These are phyloP conservation scores for Chitala chitala DNA, from an alignment of 2,113 vertebrate genomes.

Conservation along the genomic window DNA sequence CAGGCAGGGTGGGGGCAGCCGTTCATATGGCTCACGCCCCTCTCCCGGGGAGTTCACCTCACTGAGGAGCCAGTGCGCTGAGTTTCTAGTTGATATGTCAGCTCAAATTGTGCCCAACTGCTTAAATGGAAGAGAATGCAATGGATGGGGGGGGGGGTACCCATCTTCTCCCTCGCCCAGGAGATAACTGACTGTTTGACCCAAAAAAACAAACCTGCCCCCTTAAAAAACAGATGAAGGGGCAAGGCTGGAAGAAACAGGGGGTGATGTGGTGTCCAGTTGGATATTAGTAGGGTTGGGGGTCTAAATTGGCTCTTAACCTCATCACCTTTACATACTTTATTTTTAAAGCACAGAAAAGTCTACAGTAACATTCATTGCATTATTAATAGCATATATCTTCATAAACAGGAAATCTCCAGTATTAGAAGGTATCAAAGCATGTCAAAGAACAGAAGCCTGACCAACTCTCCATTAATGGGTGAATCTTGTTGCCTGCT, in stretches of 20 bases:
- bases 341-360: no score
- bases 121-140: slow-evolving; percentile 57
- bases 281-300: no score
- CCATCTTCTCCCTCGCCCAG: slow-evolving; percentile 40
- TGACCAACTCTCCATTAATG: no score
- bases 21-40: slow-evolving; percentile 49
- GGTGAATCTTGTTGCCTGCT: not conserved
- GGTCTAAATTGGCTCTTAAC: no score
- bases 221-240: slow-evolving; percentile 23
- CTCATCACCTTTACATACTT: no score
- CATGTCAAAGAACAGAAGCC: not conserved
- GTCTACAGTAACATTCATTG: no score
- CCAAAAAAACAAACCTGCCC: slow-evolving; percentile 63
- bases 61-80: slow-evolving; percentile 58
- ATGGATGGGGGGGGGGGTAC: slow-evolving; percentile 39
- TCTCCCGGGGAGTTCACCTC: slow-evolving; percentile 57
- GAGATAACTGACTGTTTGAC: slow-evolving; percentile 67
- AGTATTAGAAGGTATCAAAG: not conserved
- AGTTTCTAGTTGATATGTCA: slow-evolving; percentile 71
- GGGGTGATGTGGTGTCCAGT: slow-evolving; percentile 20
- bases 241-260: slow-evolving; percentile 6
- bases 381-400: no score
- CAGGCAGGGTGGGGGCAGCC: slow-evolving; percentile 46
- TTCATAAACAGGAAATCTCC: no score
- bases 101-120: slow-evolving; percentile 66